Conservation (phyloP, 2,113 vertebrate genomes). For the Grus americana region DNA sequence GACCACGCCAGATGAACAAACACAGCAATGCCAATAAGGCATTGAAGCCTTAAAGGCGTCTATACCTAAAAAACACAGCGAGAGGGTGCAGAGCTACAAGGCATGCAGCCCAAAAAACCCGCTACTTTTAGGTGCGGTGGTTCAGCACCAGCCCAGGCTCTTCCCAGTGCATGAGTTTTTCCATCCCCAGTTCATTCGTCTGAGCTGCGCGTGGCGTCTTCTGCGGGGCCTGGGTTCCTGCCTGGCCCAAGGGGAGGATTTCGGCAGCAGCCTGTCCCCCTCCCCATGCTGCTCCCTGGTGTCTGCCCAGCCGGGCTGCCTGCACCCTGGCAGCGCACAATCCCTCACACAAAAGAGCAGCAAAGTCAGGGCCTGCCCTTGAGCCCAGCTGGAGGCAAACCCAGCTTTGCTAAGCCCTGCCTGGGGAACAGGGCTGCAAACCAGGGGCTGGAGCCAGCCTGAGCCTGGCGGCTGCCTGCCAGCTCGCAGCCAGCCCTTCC, state of each 20-base stretch:
- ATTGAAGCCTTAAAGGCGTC: no score
- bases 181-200: accelerated
- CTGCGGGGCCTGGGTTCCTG: background rate
- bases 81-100: background rate
- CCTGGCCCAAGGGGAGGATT: background rate
- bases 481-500: background rate
- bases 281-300: background rate
- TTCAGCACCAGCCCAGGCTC: background rate
- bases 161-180: background rate
- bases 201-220: accelerated
- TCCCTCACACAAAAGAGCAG: background rate
- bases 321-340: background rate
- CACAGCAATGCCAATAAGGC: accelerated
- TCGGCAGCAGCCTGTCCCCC: background rate
- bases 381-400: background rate
- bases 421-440: background rate
- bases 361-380: background rate
- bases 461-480: no score
- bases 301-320: background rate
- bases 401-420: background rate
- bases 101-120: no score
- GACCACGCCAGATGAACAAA: background rate
- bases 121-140: accelerated
- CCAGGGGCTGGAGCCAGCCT: background rate
- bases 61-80: background rate